These are phyloP conservation scores for Palythoa grandiflora DNA, from an alignment of 92 coral and sea anemone genomes.

Conservation along the genomic window DNA sequence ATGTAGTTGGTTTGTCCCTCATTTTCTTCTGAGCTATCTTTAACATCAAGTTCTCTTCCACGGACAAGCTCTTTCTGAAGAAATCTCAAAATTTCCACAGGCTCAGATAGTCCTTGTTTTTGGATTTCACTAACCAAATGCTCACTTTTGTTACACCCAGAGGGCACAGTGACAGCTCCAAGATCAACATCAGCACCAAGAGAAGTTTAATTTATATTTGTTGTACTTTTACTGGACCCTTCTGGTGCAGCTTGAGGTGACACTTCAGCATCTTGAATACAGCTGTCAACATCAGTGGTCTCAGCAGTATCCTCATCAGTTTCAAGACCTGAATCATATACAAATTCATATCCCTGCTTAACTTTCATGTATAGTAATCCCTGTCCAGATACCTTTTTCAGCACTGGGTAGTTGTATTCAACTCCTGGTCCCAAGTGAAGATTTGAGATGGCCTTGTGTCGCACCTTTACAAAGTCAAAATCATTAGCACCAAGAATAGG, in stretches of 20 bases:
- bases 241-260: slow-evolving; percentile 24
- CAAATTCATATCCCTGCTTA: slow-evolving; percentile 43
- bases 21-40: slow-evolving; percentile 38
- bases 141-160: slow-evolving; percentile 27
- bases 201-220: not conserved
- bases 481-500: slow-evolving; percentile 52
- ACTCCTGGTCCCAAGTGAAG: slow-evolving; percentile 57
- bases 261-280: slow-evolving; percentile 29
- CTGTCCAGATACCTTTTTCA: slow-evolving; percentile 66
- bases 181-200: slow-evolving; percentile 16
- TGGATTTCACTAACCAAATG: slow-evolving; percentile 23
- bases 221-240: slow-evolving; percentile 26
- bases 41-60: slow-evolving; percentile 62
- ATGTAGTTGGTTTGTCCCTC: slow-evolving; percentile 58
- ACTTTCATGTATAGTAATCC: slow-evolving; percentile 63
- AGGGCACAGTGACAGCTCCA: slow-evolving; percentile 18
- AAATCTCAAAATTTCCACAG: slow-evolving; percentile 25
- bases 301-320: slow-evolving; percentile 15
- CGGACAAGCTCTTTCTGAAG: slow-evolving; percentile 27
- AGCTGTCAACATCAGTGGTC: slow-evolving; percentile 5
- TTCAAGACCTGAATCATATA: slow-evolving; percentile 38
- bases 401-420: slow-evolving; percentile 60
- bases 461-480: slow-evolving; percentile 62
- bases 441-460: slow-evolving; percentile 47
- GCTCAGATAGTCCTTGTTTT: slow-evolving; percentile 23